Evolutionary conservation across 2,797 vertebrate species (phyloP), one percentile per base, ranked within the genome.

Genomic region (Danio kyathit): DNA sequence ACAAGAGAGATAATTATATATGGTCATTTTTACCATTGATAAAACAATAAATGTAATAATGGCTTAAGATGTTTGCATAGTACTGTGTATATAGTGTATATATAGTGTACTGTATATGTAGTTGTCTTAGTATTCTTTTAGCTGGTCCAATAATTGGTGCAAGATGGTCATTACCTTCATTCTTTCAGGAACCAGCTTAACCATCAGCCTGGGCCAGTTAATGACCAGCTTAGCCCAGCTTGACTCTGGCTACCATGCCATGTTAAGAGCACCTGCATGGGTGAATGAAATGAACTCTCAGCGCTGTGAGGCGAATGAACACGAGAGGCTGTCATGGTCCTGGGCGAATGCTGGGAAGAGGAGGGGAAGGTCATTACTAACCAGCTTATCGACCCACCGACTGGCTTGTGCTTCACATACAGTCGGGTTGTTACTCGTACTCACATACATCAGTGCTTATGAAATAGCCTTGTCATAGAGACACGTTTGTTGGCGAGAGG

Each of bases 391-490:
- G 41, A 74, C 59, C 66, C 66, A 43, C 29, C n/a, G 38, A 46
- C 16, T 65, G 56, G 69, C 59, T 61, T 65, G 70, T 66, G 51
- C 51, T 64, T 65, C 16, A 16, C 51, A 65, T 7, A 54, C 46
- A 41, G 46, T n/a, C 14, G 49, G 46, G 46, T 9, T 48, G 75
- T 67, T 67, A 57, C 63, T 57, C 16, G 14, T 16, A 51, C 14
- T 54, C 10, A 11, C 46, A 60, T 65, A 64, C 14, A 57, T 73
- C 49, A 49, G 19, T 65, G 70, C 51, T 56, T 65, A 65, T 65
- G 60, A 73, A 80, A 65, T 61, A 74, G 60, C 60, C 78, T 56
- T 57, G 60, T 40, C 78, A 65, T 74, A 66, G 48, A 66, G 16
- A 49, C 49, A 65, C 12, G 3, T 80, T 74, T 44, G 51, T 71